phyloP scores from a whole-genome alignment of 2,888 invertebrate genomes.

The Sinhomidia bicolor region DNA sequence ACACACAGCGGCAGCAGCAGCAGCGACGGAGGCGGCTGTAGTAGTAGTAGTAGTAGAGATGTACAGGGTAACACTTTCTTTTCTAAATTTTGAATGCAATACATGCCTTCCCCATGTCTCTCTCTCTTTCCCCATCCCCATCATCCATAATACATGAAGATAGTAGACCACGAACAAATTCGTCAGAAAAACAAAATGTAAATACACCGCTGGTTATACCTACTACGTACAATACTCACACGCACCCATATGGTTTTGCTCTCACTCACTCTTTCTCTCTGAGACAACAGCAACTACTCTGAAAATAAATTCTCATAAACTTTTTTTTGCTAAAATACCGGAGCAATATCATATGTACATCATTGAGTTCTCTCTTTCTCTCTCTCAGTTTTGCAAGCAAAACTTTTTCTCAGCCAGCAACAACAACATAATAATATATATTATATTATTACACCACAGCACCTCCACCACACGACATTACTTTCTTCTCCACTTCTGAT shows the following conservation, averaged over 20 bases:
- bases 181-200: conserved; percentile 41
- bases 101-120: conserved; percentile 33
- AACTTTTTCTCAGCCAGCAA: background rate
- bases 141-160: conserved; percentile 64
- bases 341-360: too few relatives aligned
- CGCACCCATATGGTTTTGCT: background rate
- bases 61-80: background rate
- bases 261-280: background rate
- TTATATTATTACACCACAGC: conserved; percentile 7
- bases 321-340: too few relatives aligned
- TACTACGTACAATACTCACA: background rate
- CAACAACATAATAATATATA: background rate
- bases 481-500: conserved; percentile 15
- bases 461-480: conserved; percentile 22
- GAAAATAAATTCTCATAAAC: background rate
- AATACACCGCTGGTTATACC: background rate
- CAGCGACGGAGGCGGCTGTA: too few relatives aligned
- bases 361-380: too few relatives aligned
- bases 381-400: too few relatives aligned
- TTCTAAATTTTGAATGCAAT: conserved; percentile 23
- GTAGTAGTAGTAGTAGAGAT: background rate
- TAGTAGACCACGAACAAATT: background rate
- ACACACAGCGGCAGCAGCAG: too few relatives aligned
- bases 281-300: background rate
- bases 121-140: too few relatives aligned